Conservation (phyloP, 2,888 invertebrate genomes). For the Conomelus anceps region DNA sequence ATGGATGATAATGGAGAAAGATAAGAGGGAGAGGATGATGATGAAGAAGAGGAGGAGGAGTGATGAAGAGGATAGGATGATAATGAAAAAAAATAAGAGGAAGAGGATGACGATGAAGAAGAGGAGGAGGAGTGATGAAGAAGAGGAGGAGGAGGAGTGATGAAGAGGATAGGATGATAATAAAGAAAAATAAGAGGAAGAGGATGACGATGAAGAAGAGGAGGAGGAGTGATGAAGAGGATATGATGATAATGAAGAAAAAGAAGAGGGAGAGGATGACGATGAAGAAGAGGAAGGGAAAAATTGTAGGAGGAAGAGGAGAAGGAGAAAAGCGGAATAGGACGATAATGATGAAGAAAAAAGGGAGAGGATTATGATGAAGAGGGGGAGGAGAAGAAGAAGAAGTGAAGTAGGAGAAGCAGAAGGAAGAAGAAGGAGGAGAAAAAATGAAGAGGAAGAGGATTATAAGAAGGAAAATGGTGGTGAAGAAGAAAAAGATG, state of each 20-base stretch:
- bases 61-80: not conserved
- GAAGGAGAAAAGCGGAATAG: not conserved
- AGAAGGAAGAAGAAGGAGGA: not conserved
- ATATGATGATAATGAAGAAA: not conserved
- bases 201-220: not conserved
- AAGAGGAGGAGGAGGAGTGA: not conserved
- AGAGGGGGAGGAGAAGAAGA: not conserved
- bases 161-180: not conserved
- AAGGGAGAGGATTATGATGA: not conserved
- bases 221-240: not conserved
- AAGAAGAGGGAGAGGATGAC: not conserved
- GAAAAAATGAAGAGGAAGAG: not conserved
- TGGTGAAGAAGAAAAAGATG: not conserved
- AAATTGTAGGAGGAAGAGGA: not conserved
- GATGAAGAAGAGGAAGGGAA: not conserved
- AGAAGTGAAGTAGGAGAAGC: not conserved
- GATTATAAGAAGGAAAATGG: too few species aligned
- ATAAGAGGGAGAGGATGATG: too few species aligned
- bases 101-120: not conserved
- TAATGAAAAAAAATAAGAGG: not conserved
- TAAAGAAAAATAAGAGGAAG: not conserved
- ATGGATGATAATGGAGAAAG: too few species aligned
- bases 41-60: too few species aligned
- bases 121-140: not conserved
- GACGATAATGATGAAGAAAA: not conserved